These are phyloP conservation scores for Aleadryas rufinucha DNA, from an alignment of 2,113 vertebrate genomes.

Conservation along the genomic window DNA sequence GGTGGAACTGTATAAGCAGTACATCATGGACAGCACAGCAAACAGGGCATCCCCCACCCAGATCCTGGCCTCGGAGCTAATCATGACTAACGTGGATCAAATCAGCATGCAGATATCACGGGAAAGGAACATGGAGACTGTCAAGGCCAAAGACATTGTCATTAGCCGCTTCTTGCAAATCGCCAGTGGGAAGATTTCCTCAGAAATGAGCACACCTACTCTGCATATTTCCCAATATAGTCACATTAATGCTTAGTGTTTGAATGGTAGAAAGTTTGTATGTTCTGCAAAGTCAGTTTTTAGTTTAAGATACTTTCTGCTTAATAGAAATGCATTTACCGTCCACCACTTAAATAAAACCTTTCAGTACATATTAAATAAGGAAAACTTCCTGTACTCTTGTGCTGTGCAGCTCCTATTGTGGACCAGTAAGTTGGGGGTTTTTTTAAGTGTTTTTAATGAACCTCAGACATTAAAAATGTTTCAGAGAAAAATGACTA, in stretches of 20 bases:
- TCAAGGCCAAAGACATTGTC: conserved; percentile 91
- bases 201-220: conserved; percentile 91
- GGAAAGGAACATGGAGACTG: conserved; percentile 88
- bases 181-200: conserved; percentile 82
- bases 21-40: conserved; percentile 86
- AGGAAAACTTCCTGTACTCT: background rate
- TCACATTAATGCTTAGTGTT: conserved; percentile 40
- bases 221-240: conserved; percentile 88
- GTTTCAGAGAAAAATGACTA: background rate
- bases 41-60: conserved; percentile 75
- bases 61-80: conserved; percentile 87
- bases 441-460: background rate
- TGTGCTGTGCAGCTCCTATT: background rate
- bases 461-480: background rate
- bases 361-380: background rate
- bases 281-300: background rate
- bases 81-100: conserved; percentile 90
- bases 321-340: background rate
- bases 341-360: background rate
- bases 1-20: conserved; percentile 90
- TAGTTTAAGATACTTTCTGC: background rate
- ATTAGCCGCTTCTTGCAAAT: conserved; percentile 86
- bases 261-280: background rate
- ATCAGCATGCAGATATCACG: conserved; percentile 89
- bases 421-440: background rate